These are phyloP conservation scores for Calliphora vicina DNA, from an alignment of 1,140 invertebrate species.

Conservation along the genomic window DNA sequence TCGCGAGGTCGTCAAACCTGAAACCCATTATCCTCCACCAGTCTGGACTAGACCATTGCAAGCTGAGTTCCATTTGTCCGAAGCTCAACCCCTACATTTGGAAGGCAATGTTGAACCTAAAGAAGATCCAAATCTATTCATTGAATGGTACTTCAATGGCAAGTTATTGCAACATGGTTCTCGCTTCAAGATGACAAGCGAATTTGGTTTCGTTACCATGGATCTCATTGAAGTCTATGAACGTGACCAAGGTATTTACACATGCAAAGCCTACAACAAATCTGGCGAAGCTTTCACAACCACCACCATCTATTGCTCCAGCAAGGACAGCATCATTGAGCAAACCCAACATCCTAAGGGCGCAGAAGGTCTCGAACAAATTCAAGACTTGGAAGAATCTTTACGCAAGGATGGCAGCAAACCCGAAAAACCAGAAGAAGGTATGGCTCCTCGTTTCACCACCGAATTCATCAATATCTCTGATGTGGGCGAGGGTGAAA, in stretches of 20 bases:
- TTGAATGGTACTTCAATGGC: slow-evolving; percentile 95
- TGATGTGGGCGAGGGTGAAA: slow-evolving; percentile 87
- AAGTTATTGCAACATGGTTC: slow-evolving; percentile 85
- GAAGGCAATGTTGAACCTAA: slow-evolving; percentile 95
- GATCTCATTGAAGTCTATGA: slow-evolving; percentile 89
- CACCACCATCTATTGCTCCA: slow-evolving; percentile 83
- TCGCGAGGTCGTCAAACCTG: slow-evolving; percentile 71
- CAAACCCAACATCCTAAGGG: slow-evolving; percentile 93
- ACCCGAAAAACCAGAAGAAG: slow-evolving; percentile 75
- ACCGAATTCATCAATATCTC: slow-evolving; percentile 83
- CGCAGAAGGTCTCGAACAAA: slow-evolving; percentile 87
- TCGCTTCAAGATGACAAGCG: slow-evolving; percentile 85
- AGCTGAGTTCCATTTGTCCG: slow-evolving; percentile 83
- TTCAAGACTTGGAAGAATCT: slow-evolving; percentile 89
- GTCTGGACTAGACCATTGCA: slow-evolving; percentile 85
- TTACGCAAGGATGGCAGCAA: slow-evolving; percentile 74
- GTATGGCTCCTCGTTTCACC: slow-evolving; percentile 86
- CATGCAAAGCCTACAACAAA: slow-evolving; percentile 86
- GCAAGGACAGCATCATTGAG: slow-evolving; percentile 85
- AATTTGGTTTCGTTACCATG: slow-evolving; percentile 92
- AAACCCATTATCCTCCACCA: slow-evolving; percentile 84
- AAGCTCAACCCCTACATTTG: slow-evolving; percentile 89
- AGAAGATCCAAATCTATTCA: slow-evolving; percentile 93
- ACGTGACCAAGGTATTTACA: slow-evolving; percentile 94
- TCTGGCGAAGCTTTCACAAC: slow-evolving; percentile 91